Conservation (phyloP, 2,797 vertebrate genomes). For the Sternotherus odoratus region DNA sequence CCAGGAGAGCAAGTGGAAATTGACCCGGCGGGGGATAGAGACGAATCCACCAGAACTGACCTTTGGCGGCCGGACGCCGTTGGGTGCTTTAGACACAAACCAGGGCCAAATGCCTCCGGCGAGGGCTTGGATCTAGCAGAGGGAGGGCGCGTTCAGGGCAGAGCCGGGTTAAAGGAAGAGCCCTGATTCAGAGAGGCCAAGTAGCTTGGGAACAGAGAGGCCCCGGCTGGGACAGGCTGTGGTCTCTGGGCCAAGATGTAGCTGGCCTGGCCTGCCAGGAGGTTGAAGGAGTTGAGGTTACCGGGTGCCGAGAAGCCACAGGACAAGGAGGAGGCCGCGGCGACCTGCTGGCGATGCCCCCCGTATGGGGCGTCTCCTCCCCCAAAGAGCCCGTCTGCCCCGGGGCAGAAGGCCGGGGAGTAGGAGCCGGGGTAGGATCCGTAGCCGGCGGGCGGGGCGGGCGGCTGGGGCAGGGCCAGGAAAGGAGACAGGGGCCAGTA, state of each 20-base stretch:
- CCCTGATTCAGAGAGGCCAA: conserved; percentile 64
- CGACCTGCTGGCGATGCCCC: conserved; percentile 64
- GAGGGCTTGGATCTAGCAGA: background rate
- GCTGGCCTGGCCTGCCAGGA: conserved; percentile 82
- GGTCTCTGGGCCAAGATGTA: conserved; percentile 80
- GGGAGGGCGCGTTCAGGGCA: background rate
- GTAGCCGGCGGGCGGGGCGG: conserved; percentile 35
- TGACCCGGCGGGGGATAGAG: too few species aligned
- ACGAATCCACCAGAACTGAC: background rate
- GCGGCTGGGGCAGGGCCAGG: conserved; percentile 72
- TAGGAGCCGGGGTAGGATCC: conserved; percentile 61
- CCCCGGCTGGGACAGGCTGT: conserved; percentile 11
- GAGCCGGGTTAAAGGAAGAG: conserved; percentile 28
- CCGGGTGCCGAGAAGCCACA: conserved; percentile 73
- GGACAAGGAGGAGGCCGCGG: conserved; percentile 75
- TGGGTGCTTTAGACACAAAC: background rate
- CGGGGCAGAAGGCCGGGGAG: conserved; percentile 75
- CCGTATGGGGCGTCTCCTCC: conserved; percentile 75
- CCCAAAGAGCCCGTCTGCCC: conserved; percentile 67
- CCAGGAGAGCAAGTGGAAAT: background rate
- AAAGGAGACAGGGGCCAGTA: conserved; percentile 85
- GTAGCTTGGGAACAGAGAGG: conserved; percentile 59
- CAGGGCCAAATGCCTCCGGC: background rate
- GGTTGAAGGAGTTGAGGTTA: conserved; percentile 58
- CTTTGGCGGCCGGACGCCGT: background rate